Evolutionary conservation across 2,797 vertebrate genomes (phyloP).

Genomic region (Gymnothorax reevesii): DNA sequence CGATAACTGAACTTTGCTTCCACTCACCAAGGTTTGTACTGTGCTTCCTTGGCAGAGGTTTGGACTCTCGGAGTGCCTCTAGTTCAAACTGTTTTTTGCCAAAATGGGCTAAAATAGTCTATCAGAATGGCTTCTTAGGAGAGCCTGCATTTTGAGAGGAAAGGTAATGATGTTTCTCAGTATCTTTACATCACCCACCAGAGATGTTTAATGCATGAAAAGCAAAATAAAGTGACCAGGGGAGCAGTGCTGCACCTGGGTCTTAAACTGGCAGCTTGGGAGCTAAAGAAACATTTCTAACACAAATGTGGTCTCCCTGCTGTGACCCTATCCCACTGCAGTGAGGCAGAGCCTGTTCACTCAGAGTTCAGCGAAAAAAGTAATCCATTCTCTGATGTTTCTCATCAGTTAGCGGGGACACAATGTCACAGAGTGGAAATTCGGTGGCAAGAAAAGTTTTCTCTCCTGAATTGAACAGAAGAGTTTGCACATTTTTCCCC

Average conservation of each 20-base stretch:
- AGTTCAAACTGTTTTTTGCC: not conserved
- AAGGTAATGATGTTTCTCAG: not conserved
- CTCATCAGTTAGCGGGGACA: constrained; percentile 12
- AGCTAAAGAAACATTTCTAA: constrained; percentile 20
- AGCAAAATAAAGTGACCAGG: not conserved
- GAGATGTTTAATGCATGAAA: constrained; percentile 27
- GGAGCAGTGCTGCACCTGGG: not conserved
- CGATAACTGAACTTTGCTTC: too few species aligned
- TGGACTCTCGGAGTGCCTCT: too few species aligned
- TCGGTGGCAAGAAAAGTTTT: not conserved
- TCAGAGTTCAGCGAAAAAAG: constrained; percentile 21
- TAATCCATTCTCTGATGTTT: not conserved
- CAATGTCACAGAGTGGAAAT: not conserved
- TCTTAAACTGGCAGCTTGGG: constrained; percentile 21
- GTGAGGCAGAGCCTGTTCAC: constrained; percentile 9
- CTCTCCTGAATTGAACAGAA: not conserved
- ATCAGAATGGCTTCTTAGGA: not conserved
- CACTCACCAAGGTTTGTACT: too few species aligned
- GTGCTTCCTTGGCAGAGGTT: too few species aligned
- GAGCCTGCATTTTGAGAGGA: not conserved
- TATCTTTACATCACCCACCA: not conserved
- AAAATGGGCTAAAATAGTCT: not conserved
- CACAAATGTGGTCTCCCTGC: constrained; percentile 13
- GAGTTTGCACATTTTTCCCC: not conserved
- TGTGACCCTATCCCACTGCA: not conserved